Evolutionary conservation across 2,888 invertebrate species (phyloP).

Genomic region (Piscicola geometra): DNA sequence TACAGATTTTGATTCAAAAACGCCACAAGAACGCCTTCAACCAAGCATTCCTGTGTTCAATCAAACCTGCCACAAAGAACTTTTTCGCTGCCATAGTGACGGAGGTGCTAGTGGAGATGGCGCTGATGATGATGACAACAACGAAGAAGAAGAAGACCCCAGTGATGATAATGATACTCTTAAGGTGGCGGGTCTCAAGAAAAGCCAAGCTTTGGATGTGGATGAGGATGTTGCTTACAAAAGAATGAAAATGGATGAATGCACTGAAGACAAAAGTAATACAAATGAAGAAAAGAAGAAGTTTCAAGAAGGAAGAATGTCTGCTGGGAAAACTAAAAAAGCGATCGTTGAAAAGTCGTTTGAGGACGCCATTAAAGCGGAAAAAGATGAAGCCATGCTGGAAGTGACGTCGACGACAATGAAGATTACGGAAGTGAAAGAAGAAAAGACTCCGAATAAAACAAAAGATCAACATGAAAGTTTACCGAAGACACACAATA

Average conservation of each 20-base stretch:
- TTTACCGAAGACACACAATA: background rate
- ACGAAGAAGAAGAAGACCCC: too few relatives aligned
- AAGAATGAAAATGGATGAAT: background rate
- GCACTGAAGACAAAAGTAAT: background rate
- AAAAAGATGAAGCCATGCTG: background rate
- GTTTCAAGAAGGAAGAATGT: background rate
- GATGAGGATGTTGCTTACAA: background rate
- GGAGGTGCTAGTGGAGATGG: background rate
- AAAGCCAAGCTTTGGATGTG: too few relatives aligned
- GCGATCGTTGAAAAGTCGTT: background rate
- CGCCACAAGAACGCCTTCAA: too few relatives aligned
- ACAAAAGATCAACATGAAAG: background rate
- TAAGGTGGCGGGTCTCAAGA: too few relatives aligned
- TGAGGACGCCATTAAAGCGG: background rate
- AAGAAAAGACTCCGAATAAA: background rate
- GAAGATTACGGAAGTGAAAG: background rate
- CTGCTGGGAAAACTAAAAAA: background rate
- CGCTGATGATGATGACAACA: background rate
- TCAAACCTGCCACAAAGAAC: background rate
- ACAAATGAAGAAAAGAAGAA: background rate
- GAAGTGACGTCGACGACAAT: slow-evolving; percentile 12
- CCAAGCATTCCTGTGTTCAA: background rate
- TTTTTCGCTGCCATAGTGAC: background rate
- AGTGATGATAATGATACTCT: too few relatives aligned
- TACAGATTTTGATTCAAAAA: background rate